A percentile compares a stretch with the other conserved stretches of the same genome.
phyloP scores from a whole-genome alignment of 1,140 invertebrate species.

The Zaprionus camerounensis region DNA sequence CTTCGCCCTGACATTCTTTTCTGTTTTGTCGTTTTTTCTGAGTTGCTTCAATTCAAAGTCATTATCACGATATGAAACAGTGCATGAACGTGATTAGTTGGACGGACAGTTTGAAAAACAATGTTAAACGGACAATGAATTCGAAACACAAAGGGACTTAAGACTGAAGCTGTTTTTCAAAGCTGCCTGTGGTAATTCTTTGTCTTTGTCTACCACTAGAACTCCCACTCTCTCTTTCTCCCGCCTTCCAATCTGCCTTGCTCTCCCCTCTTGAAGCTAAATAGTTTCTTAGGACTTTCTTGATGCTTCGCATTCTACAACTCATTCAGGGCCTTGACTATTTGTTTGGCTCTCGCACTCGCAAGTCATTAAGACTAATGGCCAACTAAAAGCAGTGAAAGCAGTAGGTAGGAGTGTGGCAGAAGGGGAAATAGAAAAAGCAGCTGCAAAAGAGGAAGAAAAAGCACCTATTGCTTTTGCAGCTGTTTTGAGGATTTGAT shows the following conservation, averaged over 20 bases:
- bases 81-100: conserved; percentile 31
- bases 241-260: not conserved
- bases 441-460: not conserved
- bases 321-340: conserved; percentile 38
- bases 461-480: conserved; percentile 26
- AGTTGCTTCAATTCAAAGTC: not conserved
- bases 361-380: conserved; percentile 79
- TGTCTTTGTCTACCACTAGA: conserved; percentile 6
- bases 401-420: not conserved
- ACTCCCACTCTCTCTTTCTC: not conserved
- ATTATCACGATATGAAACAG: conserved; percentile 13
- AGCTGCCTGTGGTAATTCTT: conserved; percentile 26
- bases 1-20: not conserved
- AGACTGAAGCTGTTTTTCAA: conserved; percentile 15
- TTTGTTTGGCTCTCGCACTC: conserved; percentile 31
- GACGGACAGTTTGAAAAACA: conserved; percentile 23
- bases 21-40: not conserved
- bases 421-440: not conserved
- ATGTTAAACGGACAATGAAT: conserved; percentile 7
- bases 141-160: conserved; percentile 8
- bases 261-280: conserved; percentile 16
- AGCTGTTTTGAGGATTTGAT: conserved; percentile 62
- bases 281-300: conserved; percentile 40
- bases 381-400: conserved; percentile 55
- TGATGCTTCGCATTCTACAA: conserved; percentile 32